Conservation (phyloP, 2,888 invertebrate species). For the Eupithecia abbreviata region DNA sequence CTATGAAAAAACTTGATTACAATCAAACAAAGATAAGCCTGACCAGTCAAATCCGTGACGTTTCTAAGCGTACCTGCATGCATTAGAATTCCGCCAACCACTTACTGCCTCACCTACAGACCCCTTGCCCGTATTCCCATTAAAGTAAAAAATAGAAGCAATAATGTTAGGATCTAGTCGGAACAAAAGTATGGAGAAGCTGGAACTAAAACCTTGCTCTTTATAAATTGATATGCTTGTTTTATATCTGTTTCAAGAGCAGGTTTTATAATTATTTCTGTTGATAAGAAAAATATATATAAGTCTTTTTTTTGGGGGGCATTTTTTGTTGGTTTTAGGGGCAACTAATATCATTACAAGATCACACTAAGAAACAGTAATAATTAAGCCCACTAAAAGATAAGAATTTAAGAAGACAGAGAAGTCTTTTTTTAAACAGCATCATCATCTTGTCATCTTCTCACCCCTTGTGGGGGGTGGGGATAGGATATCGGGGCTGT, state of each 20-base stretch:
- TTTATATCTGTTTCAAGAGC: background rate
- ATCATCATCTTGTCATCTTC: background rate
- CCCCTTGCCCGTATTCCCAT: constrained; percentile 83
- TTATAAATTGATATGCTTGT: background rate
- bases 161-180: constrained; percentile 78
- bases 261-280: background rate
- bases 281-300: too few relatives aligned
- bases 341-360: background rate
- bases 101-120: constrained; percentile 80
- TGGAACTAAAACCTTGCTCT: background rate
- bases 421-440: background rate
- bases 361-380: background rate
- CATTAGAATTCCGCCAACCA: constrained; percentile 76
- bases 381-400: background rate
- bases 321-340: background rate
- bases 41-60: background rate
- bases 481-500: too few relatives aligned
- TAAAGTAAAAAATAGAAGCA: constrained; percentile 78
- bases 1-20: background rate
- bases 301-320: too few relatives aligned
- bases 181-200: constrained; percentile 56
- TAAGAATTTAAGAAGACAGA: background rate
- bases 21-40: background rate
- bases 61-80: constrained; percentile 68
- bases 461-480: too few relatives aligned